Evolutionary conservation across 2,113 vertebrate species (phyloP).

Genomic region (Leucopternis melanops): DNA sequence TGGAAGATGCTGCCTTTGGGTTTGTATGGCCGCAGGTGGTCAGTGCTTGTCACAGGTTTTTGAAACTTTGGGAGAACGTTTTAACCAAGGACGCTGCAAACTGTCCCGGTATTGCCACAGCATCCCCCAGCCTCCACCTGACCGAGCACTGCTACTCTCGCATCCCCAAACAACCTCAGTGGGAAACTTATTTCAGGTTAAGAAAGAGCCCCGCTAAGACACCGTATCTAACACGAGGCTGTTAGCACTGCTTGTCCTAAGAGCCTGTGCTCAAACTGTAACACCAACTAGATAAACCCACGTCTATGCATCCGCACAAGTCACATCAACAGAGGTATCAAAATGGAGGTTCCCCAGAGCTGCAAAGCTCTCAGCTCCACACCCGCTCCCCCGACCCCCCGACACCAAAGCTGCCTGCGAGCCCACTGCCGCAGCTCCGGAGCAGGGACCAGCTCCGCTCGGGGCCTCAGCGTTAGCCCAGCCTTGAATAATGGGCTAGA

Average conservation of each 20-base stretch:
- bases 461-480: neutral
- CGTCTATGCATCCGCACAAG: neutral
- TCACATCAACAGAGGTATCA: neutral
- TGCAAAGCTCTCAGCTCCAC: neutral
- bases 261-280: neutral
- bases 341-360: neutral
- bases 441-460: neutral
- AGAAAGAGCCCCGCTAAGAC: neutral
- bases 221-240: accelerated
- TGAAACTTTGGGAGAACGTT: neutral
- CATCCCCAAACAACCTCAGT: accelerated
- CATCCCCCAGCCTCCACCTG: neutral
- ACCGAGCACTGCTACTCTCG: accelerated
- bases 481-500: too few species aligned
- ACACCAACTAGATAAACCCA: neutral
- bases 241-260: too few species aligned
- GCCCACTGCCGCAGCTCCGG: neutral
- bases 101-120: neutral
- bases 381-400: accelerated
- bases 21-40: neutral
- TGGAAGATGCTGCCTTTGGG: neutral
- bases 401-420: neutral
- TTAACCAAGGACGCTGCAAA: neutral
- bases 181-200: neutral
- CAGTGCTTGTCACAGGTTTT: neutral